phyloP scores from a whole-genome alignment of 2,113 vertebrate genomes.

The Zapornia atra region DNA sequence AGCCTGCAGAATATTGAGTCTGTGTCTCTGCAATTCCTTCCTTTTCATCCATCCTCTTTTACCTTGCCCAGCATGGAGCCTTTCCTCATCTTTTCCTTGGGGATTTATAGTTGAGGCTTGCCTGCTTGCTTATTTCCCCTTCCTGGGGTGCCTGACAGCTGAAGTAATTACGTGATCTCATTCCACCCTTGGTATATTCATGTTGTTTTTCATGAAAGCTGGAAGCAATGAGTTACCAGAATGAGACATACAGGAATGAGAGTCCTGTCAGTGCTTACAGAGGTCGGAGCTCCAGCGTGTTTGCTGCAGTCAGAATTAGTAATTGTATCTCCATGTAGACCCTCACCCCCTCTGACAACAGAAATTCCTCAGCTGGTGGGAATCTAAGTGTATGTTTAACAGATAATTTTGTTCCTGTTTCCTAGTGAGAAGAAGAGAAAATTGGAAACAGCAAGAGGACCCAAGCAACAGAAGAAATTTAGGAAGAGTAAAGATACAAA shows the following conservation, averaged over 20 bases:
- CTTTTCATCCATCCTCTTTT: not conserved
- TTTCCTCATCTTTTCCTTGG: not conserved
- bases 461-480: conserved; percentile 81
- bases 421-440: conserved; percentile 93
- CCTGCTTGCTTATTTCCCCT: not conserved
- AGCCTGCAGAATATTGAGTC: not conserved
- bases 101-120: not conserved
- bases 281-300: not conserved
- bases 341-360: not conserved
- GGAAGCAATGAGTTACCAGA: not conserved
- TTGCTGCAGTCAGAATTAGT: not conserved
- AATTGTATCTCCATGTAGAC: not conserved
- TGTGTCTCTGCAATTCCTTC: not conserved
- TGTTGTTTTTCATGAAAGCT: not conserved
- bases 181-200: not conserved
- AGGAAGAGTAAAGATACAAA: conserved; percentile 83
- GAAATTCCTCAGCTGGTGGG: not conserved
- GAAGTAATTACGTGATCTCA: not conserved
- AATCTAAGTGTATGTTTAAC: not conserved
- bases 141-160: not conserved
- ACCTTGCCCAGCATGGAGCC: not conserved
- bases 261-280: not conserved
- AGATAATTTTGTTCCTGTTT: not conserved
- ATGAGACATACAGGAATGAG: not conserved
- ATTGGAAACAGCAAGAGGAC: conserved; percentile 65